Conservation (phyloP, 2,113 vertebrate genomes). For the Smithornis capensis region DNA sequence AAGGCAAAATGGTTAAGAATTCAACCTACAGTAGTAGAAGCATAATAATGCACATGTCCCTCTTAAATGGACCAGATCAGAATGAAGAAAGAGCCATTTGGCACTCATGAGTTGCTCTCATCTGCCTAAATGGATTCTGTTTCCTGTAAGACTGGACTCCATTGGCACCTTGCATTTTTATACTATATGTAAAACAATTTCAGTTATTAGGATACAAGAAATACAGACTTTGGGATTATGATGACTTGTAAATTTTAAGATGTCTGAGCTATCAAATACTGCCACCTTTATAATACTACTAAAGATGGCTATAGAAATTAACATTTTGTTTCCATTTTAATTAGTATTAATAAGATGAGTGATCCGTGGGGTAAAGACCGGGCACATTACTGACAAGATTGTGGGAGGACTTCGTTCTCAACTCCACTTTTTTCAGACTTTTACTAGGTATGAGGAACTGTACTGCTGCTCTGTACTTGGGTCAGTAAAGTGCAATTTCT, state of each 20-base stretch:
- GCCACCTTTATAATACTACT: not conserved
- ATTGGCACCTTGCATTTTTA: not conserved
- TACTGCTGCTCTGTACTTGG: not conserved
- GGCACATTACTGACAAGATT: accelerated
- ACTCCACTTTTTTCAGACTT: not conserved
- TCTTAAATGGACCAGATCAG: not conserved
- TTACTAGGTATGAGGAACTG: not conserved
- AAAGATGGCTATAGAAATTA: not conserved
- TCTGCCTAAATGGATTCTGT: not conserved
- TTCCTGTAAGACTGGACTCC: not conserved
- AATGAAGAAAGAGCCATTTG: not conserved
- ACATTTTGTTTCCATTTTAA: not conserved
- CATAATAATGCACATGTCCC: not conserved
- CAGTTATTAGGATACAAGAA: not conserved
- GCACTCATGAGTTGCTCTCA: not conserved
- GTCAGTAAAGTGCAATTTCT: not conserved
- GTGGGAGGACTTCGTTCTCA: not conserved
- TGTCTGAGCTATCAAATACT: not conserved
- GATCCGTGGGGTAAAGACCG: not conserved
- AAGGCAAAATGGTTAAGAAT: not conserved
- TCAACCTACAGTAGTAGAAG: not conserved
- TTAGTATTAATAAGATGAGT: not conserved
- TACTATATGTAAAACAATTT: not conserved
- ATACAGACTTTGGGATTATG: not conserved
- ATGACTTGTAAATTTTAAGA: not conserved